Evolutionary conservation across 2,113 vertebrate species (phyloP).

Genomic region (Solea senegalensis): DNA sequence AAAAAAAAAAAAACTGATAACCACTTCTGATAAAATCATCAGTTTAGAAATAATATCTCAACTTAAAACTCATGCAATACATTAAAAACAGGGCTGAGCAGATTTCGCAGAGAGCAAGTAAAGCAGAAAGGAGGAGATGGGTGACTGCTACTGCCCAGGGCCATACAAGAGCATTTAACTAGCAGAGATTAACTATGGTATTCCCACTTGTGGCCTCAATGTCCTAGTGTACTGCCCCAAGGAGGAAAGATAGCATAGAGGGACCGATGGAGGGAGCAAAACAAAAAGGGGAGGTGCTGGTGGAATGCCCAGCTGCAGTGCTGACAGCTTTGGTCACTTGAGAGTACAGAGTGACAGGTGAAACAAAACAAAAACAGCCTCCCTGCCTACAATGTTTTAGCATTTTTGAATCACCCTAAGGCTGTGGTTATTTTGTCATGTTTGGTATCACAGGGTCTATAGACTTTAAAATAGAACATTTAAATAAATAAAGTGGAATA

Average conservation of each 20-base stretch:
- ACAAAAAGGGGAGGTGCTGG: conserved; percentile 1
- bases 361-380: conserved; percentile 46
- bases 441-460: background rate
- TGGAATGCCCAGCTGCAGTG: conserved; percentile 4
- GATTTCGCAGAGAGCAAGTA: conserved; percentile 49
- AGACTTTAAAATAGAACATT: too few species aligned
- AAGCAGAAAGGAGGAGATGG: conserved; percentile 54
- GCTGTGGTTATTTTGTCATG: conserved; percentile 23
- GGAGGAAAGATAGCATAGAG: conserved; percentile 51
- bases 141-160: conserved; percentile 71
- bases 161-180: conserved; percentile 77
- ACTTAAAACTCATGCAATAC: background rate
- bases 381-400: background rate
- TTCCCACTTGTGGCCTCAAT: conserved; percentile 69
- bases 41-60: background rate
- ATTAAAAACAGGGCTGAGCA: conserved; percentile 48
- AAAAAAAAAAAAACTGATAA: too few species aligned
- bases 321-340: conserved; percentile 53
- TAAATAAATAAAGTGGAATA: background rate
- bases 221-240: conserved; percentile 68
- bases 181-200: conserved; percentile 76
- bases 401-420: background rate
- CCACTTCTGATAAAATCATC: conserved; percentile 22
- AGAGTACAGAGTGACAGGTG: conserved; percentile 47
- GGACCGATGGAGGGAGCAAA: conserved; percentile 8